These are phyloP conservation scores for Cataglyphis hispanica DNA, from an alignment of 1,140 invertebrate genomes.

Conservation along the genomic window DNA sequence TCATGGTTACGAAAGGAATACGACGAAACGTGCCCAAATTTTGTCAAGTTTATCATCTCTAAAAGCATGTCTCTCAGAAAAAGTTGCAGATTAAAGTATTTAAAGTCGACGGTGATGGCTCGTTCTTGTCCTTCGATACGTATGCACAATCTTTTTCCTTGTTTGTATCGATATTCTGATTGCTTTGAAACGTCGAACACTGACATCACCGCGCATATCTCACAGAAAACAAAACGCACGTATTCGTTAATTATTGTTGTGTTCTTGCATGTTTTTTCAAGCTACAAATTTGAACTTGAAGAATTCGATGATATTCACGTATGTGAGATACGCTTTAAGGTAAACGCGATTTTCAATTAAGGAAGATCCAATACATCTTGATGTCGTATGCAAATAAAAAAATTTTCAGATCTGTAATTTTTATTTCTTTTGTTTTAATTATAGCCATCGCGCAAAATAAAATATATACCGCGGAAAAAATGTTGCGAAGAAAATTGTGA, in stretches of 20 bases:
- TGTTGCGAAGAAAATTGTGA: not conserved
- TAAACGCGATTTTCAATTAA: conserved; percentile 24
- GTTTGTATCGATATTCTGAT: conserved; percentile 65
- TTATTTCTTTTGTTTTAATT: not conserved
- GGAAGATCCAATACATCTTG: not conserved
- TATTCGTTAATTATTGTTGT: conserved; percentile 69
- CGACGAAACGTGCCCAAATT: conserved; percentile 75
- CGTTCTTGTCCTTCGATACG: conserved; percentile 63
- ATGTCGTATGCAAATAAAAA: too few relatives aligned
- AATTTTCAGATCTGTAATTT: not conserved
- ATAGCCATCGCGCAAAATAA: not conserved
- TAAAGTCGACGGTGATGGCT: conserved; percentile 67
- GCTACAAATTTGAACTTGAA: conserved; percentile 6
- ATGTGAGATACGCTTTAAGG: conserved; percentile 20
- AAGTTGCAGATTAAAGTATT: conserved; percentile 76
- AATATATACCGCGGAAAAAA: not conserved
- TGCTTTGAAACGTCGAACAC: conserved; percentile 56
- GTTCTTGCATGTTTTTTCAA: not conserved
- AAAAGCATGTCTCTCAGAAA: conserved; percentile 69
- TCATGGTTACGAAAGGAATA: conserved; percentile 66
- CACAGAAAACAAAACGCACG: conserved; percentile 58
- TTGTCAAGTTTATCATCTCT: conserved; percentile 64
- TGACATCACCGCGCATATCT: conserved; percentile 48
- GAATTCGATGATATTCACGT: conserved; percentile 24
- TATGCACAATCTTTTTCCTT: conserved; percentile 77